Percentiles rank a stretch among this genome's conserved stretches.
Evolutionary conservation across 2,888 invertebrate genomes (phyloP).

Genomic region (Zelleria hepariella): DNA sequence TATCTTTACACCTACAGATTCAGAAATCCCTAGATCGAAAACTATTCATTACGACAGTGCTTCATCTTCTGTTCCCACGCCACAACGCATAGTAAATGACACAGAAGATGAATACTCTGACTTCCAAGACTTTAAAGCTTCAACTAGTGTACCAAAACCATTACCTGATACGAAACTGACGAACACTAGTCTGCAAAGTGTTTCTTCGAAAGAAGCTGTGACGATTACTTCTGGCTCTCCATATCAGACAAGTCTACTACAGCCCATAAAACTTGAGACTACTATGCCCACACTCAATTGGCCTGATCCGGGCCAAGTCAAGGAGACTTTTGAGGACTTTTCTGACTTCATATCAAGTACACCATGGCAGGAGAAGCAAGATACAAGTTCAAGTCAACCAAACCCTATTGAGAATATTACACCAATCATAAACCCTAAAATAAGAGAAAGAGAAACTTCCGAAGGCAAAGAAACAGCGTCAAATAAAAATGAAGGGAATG

Average conservation of each 20-base stretch:
- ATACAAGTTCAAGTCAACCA: not conserved
- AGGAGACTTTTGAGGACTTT: conserved; percentile 58
- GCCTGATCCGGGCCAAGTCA: conserved; percentile 66
- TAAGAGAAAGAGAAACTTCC: conserved; percentile 8
- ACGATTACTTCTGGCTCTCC: not conserved
- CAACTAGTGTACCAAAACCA: conserved; percentile 19
- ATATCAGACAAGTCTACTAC: conserved; percentile 45
- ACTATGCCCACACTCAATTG: conserved; percentile 59
- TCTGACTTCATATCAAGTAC: conserved; percentile 50
- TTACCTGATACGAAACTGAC: conserved; percentile 12
- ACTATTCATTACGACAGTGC: conserved; percentile 56
- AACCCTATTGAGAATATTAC: not conserved
- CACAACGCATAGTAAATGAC: conserved; percentile 25
- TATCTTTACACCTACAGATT: conserved; percentile 66
- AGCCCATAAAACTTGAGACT: conserved; percentile 58
- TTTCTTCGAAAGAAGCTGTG: not conserved
- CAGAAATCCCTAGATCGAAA: conserved; percentile 64
- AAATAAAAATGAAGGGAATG: conserved; percentile 12
- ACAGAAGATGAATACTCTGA: conserved; percentile 52
- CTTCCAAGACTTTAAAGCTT: conserved; percentile 53
- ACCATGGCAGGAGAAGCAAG: conserved; percentile 17
- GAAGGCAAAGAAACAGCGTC: conserved; percentile 1
- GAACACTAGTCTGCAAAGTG: not conserved
- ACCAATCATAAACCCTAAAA: not conserved
- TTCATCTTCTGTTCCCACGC: conserved; percentile 38